phyloP scores from a whole-genome alignment of 2,113 vertebrate genomes.

The Thalassoma bifasciatum region DNA sequence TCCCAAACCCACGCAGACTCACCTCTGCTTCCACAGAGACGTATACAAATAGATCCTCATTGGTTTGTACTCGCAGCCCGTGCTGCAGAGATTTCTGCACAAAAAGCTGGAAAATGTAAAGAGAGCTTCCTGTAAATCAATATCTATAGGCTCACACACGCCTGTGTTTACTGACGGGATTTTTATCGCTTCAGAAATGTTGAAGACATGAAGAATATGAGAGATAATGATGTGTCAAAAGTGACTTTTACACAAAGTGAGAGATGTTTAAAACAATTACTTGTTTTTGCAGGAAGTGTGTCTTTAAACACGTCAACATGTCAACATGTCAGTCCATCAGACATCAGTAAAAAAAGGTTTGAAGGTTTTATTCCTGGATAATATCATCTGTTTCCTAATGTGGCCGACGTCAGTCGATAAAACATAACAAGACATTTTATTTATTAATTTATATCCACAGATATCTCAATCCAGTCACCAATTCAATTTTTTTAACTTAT shows the following conservation, averaged over 20 bases:
- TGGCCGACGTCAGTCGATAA: no score
- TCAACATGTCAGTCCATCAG: neutral
- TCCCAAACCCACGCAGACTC: slow-evolving; percentile 48
- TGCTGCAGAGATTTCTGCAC: neutral
- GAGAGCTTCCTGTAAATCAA: neutral
- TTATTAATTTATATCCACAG: no score
- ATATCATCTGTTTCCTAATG: neutral
- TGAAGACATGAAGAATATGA: neutral
- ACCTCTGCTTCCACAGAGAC: slow-evolving; percentile 32
- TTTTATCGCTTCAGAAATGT: neutral
- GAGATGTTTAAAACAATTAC: slow-evolving; percentile 18
- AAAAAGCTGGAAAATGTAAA: neutral
- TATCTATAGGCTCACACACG: neutral
- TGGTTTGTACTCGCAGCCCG: neutral
- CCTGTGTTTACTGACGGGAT: neutral
- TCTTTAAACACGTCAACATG: neutral
- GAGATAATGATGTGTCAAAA: neutral
- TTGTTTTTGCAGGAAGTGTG: neutral
- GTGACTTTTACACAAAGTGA: neutral
- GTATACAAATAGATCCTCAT: slow-evolving; percentile 32
- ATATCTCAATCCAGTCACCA: no score
- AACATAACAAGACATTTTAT: no score
- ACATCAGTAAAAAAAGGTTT: neutral
- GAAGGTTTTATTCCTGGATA: slow-evolving; percentile 1
- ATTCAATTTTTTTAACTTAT: no score